Conservation (phyloP, 92 coral and sea anemone genomes). For the Montipora capitata region DNA sequence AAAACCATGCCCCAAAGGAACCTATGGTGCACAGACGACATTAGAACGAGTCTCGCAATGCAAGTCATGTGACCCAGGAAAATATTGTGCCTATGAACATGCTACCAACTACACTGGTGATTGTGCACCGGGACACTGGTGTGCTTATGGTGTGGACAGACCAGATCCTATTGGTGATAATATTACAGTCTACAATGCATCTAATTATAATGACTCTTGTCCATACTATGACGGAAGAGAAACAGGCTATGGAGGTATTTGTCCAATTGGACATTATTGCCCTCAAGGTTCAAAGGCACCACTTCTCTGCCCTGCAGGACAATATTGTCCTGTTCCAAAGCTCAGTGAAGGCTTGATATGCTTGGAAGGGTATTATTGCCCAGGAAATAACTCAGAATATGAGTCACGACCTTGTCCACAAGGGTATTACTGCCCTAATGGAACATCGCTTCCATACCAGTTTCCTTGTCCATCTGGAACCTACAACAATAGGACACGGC, state of each 20-base stretch:
- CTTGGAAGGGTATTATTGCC: conserved; percentile 94
- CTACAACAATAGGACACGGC: conserved; percentile 76
- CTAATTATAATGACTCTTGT: conserved; percentile 77
- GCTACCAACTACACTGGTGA: conserved; percentile 79
- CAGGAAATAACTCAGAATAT: conserved; percentile 93
- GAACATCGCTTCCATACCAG: conserved; percentile 80
- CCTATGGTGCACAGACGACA: conserved; percentile 92
- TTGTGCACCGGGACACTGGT: conserved; percentile 95
- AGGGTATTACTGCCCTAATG: conserved; percentile 96
- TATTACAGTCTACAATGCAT: conserved; percentile 57
- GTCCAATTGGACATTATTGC: conserved; percentile 91
- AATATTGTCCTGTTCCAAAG: conserved; percentile 82
- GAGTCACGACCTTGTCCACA: conserved; percentile 94
- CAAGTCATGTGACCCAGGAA: conserved; percentile 95
- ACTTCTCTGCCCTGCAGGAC: conserved; percentile 84
- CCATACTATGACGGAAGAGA: conserved; percentile 94
- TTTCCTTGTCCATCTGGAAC: conserved; percentile 93
- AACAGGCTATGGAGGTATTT: conserved; percentile 96
- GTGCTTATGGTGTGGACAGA: conserved; percentile 97
- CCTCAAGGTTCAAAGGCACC: conserved; percentile 89
- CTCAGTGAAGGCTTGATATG: conserved; percentile 84
- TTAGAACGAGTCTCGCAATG: conserved; percentile 86
- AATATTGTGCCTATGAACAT: conserved; percentile 90
- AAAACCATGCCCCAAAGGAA: conserved; percentile 95
- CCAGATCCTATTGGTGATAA: conserved; percentile 90